Percentiles rank a stretch among this genome's conserved stretches.
Conservation (phyloP, 2,888 invertebrate genomes). For the Deroplatys truncata region DNA sequence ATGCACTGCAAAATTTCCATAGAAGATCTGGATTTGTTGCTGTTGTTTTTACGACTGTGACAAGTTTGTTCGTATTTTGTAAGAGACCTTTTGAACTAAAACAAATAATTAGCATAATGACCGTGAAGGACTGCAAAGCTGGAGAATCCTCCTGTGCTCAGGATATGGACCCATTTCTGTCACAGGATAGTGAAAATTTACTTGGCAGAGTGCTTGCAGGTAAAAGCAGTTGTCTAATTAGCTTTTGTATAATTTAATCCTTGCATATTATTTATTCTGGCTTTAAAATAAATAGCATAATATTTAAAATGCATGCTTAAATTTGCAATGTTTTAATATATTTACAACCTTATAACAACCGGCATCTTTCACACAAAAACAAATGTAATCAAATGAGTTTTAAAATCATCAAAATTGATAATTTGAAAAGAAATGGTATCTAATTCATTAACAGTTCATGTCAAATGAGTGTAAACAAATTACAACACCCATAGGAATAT, state of each 20-base stretch:
- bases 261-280: neutral
- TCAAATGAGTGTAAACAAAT: neutral
- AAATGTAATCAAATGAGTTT: no score
- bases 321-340: neutral
- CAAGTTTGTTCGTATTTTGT: neutral
- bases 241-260: neutral
- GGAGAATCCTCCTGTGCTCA: constrained; percentile 18
- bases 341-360: neutral
- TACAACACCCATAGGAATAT: neutral
- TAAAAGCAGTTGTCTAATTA: constrained; percentile 37
- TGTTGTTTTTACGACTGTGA: neutral
- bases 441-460: no score
- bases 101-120: constrained; percentile 16
- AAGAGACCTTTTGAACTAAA: neutral
- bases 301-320: neutral
- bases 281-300: neutral
- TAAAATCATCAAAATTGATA: no score
- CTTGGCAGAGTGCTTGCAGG: constrained; percentile 57
- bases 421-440: no score
- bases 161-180: constrained; percentile 26
- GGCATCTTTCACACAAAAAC: no score
- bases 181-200: constrained; percentile 51
- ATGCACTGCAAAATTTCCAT: neutral
- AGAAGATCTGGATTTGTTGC: neutral
- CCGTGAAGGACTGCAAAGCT: constrained; percentile 27